phyloP scores from a whole-genome alignment of 2,888 invertebrate genomes.

The Venustoraphidia nigricollis region DNA sequence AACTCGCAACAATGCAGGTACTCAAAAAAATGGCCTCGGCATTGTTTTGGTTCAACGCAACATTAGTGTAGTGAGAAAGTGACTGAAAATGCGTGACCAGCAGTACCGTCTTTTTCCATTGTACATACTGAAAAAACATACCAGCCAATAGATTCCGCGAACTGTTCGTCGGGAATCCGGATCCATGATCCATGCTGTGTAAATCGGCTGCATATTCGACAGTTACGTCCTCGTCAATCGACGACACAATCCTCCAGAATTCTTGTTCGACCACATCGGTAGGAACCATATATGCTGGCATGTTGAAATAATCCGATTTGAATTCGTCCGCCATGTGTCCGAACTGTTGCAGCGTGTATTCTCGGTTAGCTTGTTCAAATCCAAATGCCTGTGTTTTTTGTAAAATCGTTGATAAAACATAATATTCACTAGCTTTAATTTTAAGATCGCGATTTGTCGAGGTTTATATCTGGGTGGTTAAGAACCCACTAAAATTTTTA shows the following conservation, averaged over 20 bases:
- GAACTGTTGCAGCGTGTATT: conserved; percentile 57
- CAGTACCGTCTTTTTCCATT: too few species aligned
- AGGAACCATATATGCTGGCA: conserved; percentile 47
- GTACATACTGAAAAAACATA: too few species aligned
- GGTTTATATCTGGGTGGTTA: too few species aligned
- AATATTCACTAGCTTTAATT: conserved; percentile 13
- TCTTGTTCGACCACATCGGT: conserved; percentile 50
- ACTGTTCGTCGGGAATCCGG: conserved; percentile 56
- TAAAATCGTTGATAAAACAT: too few species aligned
- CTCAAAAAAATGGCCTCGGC: too few species aligned
- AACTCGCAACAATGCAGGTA: too few species aligned
- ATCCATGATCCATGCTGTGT: conserved; percentile 60
- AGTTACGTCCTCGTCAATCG: conserved; percentile 55
- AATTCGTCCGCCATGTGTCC: conserved; percentile 67
- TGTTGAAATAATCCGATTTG: conserved; percentile 59
- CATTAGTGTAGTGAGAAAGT: too few species aligned
- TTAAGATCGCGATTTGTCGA: too few species aligned
- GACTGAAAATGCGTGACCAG: too few species aligned
- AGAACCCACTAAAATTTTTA: too few species aligned
- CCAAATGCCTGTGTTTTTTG: conserved; percentile 57
- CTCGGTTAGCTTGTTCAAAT: conserved; percentile 56
- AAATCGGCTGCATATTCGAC: conserved; percentile 71
- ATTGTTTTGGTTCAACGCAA: too few species aligned
- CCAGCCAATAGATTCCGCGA: conserved; percentile 40
- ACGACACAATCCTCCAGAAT: conserved; percentile 61